Conservation (phyloP, 2,888 invertebrate genomes). For the Phortica okadai region DNA sequence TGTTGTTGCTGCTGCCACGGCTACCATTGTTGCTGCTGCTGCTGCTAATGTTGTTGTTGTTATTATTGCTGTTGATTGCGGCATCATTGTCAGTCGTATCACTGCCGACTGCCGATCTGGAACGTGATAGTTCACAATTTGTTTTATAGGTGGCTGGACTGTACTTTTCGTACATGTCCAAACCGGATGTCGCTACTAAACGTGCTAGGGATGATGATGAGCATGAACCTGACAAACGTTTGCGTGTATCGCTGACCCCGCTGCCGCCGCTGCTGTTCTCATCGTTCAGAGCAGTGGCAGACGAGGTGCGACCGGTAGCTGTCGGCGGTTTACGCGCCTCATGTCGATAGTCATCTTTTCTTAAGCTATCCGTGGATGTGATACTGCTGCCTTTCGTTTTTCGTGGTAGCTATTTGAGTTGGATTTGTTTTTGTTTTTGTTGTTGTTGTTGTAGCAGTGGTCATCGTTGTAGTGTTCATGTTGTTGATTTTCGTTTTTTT, state of each 20-base stretch:
- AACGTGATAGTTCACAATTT: constrained; percentile 77
- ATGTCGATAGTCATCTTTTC: constrained; percentile 56
- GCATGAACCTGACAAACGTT: constrained; percentile 72
- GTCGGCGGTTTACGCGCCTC: constrained; percentile 50
- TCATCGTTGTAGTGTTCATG: constrained; percentile 36
- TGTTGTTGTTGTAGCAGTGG: constrained; percentile 21
- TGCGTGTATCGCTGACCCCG: constrained; percentile 53
- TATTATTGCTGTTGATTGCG: constrained; percentile 21
- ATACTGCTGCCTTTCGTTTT: constrained; percentile 47
- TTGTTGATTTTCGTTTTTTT: constrained; percentile 39
- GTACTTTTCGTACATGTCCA: constrained; percentile 86
- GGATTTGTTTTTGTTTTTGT: constrained; percentile 22
- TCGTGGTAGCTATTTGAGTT: constrained; percentile 55
- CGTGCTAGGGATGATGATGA: constrained; percentile 78
- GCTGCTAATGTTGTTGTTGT: constrained; percentile 10
- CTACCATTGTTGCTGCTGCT: not conserved
- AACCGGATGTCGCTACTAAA: constrained; percentile 79
- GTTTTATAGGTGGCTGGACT: constrained; percentile 86
- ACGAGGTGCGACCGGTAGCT: constrained; percentile 44
- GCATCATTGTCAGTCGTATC: constrained; percentile 47
- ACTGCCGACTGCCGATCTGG: constrained; percentile 74
- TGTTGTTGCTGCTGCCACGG: constrained; percentile 40
- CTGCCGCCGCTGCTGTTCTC: constrained; percentile 54
- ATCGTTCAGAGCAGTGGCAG: constrained; percentile 44
- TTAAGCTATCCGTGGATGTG: constrained; percentile 50